phyloP scores from a whole-genome alignment of 2,797 vertebrate species.

The Catharus ustulatus region DNA sequence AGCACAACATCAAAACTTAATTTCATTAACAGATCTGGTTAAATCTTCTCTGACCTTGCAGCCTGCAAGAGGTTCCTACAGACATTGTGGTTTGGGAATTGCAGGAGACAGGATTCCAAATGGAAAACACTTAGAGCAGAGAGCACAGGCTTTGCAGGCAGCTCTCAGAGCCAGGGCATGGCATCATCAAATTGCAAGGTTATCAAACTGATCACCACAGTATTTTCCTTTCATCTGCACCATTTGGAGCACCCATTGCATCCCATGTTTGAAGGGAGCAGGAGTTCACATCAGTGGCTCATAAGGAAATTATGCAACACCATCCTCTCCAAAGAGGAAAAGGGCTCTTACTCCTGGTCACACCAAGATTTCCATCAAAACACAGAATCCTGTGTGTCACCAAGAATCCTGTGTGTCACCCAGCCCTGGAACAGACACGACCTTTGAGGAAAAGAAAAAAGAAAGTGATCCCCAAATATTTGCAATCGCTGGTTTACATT shows the following conservation, averaged over 20 bases:
- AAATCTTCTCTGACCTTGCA: slow-evolving; percentile 21
- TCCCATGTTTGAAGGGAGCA: not conserved
- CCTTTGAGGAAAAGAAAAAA: not conserved
- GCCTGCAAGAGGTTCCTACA: not conserved
- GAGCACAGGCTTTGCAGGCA: not conserved
- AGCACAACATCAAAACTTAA: slow-evolving; percentile 51
- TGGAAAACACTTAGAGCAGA: not conserved
- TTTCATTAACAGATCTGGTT: slow-evolving; percentile 46
- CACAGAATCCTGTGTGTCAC: not conserved
- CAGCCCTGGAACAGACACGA: not conserved
- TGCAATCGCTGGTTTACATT: not conserved
- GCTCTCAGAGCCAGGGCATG: not conserved
- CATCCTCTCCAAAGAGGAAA: not conserved
- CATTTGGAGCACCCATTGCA: not conserved
- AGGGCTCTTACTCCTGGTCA: not conserved
- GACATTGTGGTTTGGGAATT: not conserved
- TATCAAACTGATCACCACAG: not conserved
- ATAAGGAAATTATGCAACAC: not conserved
- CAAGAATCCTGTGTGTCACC: not conserved
- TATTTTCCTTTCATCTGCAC: not conserved
- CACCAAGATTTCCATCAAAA: not conserved
- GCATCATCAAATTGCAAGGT: not conserved
- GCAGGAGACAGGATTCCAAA: not conserved
- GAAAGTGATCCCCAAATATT: not conserved
- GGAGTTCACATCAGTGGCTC: not conserved